Conservation (phyloP, 2,888 invertebrate species). For the Balanococcus diminutus region DNA sequence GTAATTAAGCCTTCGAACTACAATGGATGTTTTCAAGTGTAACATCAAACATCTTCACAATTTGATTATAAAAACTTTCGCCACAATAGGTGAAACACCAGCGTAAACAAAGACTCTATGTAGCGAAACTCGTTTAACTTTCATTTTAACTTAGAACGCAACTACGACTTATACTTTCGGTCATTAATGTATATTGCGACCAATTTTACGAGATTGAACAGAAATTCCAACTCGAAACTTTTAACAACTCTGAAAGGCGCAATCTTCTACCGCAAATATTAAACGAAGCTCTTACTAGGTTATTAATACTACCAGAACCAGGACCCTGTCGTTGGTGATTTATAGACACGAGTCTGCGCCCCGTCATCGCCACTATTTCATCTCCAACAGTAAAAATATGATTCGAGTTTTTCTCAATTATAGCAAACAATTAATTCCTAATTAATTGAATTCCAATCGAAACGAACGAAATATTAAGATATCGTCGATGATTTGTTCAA, state of each 20-base stretch:
- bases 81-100: conserved; percentile 28
- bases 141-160: conserved; percentile 23
- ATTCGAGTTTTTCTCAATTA: not conserved
- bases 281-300: not conserved
- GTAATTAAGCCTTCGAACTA: conserved; percentile 39
- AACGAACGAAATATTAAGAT: not conserved
- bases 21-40: conserved; percentile 39
- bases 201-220: conserved; percentile 25
- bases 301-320: not conserved
- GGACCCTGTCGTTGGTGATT: not conserved
- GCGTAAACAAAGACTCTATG: conserved; percentile 24
- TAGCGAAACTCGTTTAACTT: conserved; percentile 33
- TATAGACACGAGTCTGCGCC: not conserved
- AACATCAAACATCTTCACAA: conserved; percentile 37
- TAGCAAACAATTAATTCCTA: not conserved
- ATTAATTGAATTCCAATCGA: not conserved
- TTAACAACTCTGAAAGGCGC: conserved; percentile 20
- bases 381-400: not conserved
- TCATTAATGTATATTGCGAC: conserved; percentile 39
- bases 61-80: conserved; percentile 40
- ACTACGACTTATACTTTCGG: conserved; percentile 28
- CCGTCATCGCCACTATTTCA: not conserved
- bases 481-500: not conserved
- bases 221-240: conserved; percentile 20
- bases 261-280: conserved; percentile 17